Base-by-base conservation (phyloP, 1,140 invertebrate genomes). In the Sinonovacula constricta region DNA sequence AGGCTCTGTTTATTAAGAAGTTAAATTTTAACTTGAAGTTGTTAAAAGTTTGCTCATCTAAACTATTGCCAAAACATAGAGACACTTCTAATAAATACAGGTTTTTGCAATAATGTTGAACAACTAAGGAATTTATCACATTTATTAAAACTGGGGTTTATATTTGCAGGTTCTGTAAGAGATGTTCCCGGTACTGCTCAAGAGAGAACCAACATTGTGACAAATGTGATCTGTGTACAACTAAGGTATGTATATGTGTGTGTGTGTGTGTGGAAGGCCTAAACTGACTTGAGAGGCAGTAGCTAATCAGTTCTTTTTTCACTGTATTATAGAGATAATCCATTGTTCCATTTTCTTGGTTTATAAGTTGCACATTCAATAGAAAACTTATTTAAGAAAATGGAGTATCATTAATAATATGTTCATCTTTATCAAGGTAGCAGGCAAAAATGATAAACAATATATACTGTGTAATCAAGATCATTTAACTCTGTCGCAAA, bases 201-300 rank as follows among this genome's bases (percentile, higher is more conserved):
- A 59, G 85, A 10, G 94, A 94, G 66, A 97, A 97, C 86, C 92
- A 91, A 36, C 96, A 97, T 89, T 97, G 96, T 80, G 89, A 91
- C 3, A 92, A 92, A 59, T 97, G 96, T 83, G 91, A 92, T 0
- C 88, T 87, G 31, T 97, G 96, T 83, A 94, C 95, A 0, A 95
- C 95, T 1, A 96, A 95, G 90, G 91, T 91, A 57, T 22, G 56
- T 68, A 15, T 31, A 0, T 56, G 3, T 28, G 14, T 28, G 15
- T 28, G 3, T 28, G 7, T 24, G n/a, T n/a, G n/a, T n/a, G n/a
- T n/a, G n/a, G n/a, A n/a, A n/a, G n/a, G n/a, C n/a, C n/a, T n/a
- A n/a, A n/a, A n/a, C n/a, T n/a, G 24, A 53, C 18, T 53, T 5
- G 24, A 0, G 3, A n/a, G 24, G 1, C 39, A 45, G 18, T 10